phyloP scores from a whole-genome alignment of 1,140 invertebrate species.

The Amyelois transitella region DNA sequence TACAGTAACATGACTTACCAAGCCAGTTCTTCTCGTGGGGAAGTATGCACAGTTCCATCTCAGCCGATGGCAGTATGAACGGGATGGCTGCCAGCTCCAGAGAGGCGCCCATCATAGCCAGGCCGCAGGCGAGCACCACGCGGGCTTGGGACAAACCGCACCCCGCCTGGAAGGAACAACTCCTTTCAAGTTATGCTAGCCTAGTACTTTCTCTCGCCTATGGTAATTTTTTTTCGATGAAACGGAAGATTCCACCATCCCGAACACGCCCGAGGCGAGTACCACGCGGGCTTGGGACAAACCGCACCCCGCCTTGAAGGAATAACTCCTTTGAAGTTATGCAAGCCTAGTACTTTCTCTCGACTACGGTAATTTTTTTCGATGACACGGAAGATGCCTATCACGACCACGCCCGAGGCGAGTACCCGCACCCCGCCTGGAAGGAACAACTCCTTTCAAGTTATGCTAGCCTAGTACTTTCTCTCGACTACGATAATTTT shows the following conservation, averaged over 20 bases:
- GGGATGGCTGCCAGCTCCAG: conserved; percentile 84
- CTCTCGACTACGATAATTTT: not conserved
- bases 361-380: too few relatives aligned
- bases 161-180: conserved; percentile 76
- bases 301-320: conserved; percentile 81
- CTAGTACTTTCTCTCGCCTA: not conserved
- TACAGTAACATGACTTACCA: conserved; percentile 68
- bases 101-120: conserved; percentile 84
- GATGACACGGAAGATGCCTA: too few relatives aligned
- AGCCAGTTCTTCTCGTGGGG: conserved; percentile 86
- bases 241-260: too few relatives aligned
- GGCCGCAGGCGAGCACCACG: conserved; percentile 78
- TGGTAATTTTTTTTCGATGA: too few relatives aligned
- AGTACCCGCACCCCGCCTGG: conserved; percentile 83
- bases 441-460: conserved; percentile 20
- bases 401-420: conserved; percentile 81
- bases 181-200: not conserved
- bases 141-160: conserved; percentile 82
- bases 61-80: conserved; percentile 85
- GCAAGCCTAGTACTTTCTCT: too few relatives aligned
- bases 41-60: conserved; percentile 84
- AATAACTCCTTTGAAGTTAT: not conserved
- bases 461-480: not conserved
- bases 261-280: conserved; percentile 79
- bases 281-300: conserved; percentile 81